A percentile compares a stretch with the other conserved stretches of the same genome.
Evolutionary conservation across 2,113 vertebrate genomes (phyloP).

Genomic region (Clarias gariepinus): DNA sequence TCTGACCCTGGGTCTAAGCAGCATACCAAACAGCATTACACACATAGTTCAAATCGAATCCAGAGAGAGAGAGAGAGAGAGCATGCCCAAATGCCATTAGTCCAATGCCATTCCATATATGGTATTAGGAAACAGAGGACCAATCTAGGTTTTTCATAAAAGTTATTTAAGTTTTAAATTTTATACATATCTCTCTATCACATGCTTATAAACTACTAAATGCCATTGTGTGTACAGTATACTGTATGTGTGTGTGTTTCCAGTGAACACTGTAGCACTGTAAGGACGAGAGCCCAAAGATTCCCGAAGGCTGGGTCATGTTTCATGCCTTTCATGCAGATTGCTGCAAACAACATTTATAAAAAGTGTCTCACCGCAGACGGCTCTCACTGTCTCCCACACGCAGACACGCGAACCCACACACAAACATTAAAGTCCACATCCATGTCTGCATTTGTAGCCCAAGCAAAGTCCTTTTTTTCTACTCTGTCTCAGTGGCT

Average conservation of each 20-base stretch:
- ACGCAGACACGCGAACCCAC: background rate
- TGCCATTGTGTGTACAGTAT: background rate
- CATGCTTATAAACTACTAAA: background rate
- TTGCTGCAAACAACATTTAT: slow-evolving; percentile 12
- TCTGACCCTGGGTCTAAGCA: background rate
- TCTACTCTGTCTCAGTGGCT: background rate
- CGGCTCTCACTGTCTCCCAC: background rate
- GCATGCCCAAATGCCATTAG: background rate
- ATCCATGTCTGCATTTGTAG: background rate
- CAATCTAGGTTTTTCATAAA: background rate
- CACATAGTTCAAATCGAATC: background rate
- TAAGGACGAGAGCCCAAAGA: background rate
- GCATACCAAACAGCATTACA: background rate
- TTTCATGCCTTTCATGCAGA: slow-evolving; percentile 6
- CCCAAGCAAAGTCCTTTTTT: background rate
- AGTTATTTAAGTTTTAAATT: background rate
- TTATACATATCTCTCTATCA: too few relatives aligned
- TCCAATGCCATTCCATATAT: background rate
- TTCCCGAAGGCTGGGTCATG: background rate
- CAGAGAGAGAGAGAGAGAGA: background rate
- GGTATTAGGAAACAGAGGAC: background rate
- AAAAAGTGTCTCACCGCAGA: background rate
- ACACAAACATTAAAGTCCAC: background rate
- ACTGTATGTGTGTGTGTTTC: background rate
- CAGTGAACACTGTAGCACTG: background rate